Evolutionary conservation across 2,113 vertebrate species (phyloP).

Genomic region (Phalacrocorax aristotelis): DNA sequence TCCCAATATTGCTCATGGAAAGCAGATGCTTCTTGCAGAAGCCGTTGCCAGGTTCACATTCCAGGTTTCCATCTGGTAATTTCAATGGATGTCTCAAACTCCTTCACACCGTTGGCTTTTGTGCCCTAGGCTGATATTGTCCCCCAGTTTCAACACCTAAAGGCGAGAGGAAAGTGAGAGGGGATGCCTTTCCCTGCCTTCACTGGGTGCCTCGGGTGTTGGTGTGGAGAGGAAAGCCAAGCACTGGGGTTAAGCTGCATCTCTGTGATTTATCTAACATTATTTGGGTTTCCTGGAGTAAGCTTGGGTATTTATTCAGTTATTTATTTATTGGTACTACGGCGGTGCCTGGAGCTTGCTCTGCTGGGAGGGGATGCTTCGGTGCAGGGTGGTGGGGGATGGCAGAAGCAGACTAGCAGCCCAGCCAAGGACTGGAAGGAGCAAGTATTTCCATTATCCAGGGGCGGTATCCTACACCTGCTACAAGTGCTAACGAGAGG

Average conservation of each 20-base stretch:
- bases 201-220: not conserved
- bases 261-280: not conserved
- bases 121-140: not conserved
- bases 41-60: not conserved
- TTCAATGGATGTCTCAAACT: not conserved
- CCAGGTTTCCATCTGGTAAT: not conserved
- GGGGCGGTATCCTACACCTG: not conserved
- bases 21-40: not conserved
- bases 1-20: not conserved
- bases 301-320: not conserved
- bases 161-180: not conserved
- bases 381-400: not conserved
- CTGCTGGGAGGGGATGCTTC: not conserved
- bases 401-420: not conserved
- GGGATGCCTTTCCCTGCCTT: not conserved
- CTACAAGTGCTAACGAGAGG: not conserved
- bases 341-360: not conserved
- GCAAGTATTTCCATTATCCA: slow-evolving; percentile 8
- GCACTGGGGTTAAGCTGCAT: not conserved
- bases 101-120: not conserved
- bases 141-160: not conserved
- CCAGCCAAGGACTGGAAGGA: not conserved
- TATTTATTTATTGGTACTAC: not conserved
- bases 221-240: not conserved
- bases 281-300: not conserved